Percentiles rank a stretch among this genome's conserved stretches.
Evolutionary conservation across 2,888 invertebrate species (phyloP).

Genomic region (Bedellia somnulentella): DNA sequence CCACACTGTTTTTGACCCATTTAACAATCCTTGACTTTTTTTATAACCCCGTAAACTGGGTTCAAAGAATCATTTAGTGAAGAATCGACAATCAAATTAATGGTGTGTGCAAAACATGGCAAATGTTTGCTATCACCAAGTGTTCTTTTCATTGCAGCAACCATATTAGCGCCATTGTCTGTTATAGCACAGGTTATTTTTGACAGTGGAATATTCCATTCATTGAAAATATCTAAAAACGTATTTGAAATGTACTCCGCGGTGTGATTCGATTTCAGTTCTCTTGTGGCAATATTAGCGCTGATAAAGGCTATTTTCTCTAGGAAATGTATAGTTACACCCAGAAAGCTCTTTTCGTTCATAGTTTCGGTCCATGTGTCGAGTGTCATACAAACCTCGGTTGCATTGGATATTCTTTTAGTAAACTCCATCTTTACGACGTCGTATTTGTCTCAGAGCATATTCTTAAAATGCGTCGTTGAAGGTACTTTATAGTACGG

Average conservation of each 20-base stretch:
- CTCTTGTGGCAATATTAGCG: constrained; percentile 3
- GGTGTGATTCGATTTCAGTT: constrained; percentile 1
- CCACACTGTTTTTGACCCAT: constrained; percentile 5
- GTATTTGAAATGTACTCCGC: constrained; percentile 3
- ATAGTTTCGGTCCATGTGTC: constrained; percentile 3
- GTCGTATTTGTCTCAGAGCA: constrained; percentile 1
- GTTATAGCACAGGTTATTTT: constrained; percentile 4
- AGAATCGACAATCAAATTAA: too few relatives aligned
- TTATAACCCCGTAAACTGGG: constrained; percentile 2
- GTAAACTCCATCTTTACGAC: constrained; percentile 2
- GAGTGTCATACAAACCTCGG: constrained; percentile 1
- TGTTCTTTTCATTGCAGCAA: constrained; percentile 6
- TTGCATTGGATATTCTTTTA: constrained; percentile 1
- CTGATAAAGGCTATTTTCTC: not conserved
- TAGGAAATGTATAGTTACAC: constrained; percentile 3
- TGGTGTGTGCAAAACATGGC: constrained; percentile 7
- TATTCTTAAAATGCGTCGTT: constrained; percentile 5
- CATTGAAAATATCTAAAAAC: constrained; percentile 3
- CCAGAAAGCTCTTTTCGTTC: constrained; percentile 2
- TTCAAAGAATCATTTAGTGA: constrained; percentile 1
- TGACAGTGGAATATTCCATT: constrained; percentile 3
- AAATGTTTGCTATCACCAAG: constrained; percentile 8
- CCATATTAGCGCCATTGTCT: constrained; percentile 8
- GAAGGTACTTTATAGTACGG: constrained; percentile 7
- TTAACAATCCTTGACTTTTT: constrained; percentile 3